Conservation (phyloP, 37 sponge, comb jelly and placozoan genomes). For the Beroe forskalii region DNA sequence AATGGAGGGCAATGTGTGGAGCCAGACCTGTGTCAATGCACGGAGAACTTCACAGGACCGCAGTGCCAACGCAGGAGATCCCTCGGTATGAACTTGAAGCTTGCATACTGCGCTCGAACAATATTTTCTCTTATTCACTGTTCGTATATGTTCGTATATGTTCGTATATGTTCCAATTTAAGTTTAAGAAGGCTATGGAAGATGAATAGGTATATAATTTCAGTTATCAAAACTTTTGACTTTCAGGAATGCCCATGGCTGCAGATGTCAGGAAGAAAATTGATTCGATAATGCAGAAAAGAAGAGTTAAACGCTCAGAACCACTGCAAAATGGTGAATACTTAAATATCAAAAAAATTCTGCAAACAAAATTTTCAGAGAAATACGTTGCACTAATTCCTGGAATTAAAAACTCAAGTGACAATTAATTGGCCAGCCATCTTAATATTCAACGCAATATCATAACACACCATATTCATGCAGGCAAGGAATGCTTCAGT, state of each 20-base stretch:
- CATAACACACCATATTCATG: neutral
- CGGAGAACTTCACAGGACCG: neutral
- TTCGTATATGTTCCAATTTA: neutral
- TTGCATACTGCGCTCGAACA: neutral
- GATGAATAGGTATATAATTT: neutral
- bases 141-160: too few relatives aligned
- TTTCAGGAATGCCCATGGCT: neutral
- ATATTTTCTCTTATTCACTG: neutral
- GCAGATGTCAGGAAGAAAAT: neutral
- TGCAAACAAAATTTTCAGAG: too few relatives aligned
- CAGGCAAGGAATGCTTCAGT: neutral
- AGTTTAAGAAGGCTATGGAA: neutral
- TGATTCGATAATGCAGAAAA: neutral
- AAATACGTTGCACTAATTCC: neutral
- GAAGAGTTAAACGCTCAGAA: neutral
- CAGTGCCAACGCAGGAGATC: neutral
- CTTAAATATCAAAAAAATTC: too few relatives aligned
- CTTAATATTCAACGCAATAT: too few relatives aligned
- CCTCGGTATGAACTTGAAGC: neutral
- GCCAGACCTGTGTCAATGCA: neutral
- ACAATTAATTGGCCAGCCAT: too few relatives aligned
- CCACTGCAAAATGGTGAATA: neutral
- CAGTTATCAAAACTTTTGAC: neutral
- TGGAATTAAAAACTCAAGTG: neutral
- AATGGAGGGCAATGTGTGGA: slow-evolving; percentile 2